These are phyloP conservation scores for Scolopax bukidnonensis DNA, from an alignment of 2,797 vertebrate species.

Conservation along the genomic window DNA sequence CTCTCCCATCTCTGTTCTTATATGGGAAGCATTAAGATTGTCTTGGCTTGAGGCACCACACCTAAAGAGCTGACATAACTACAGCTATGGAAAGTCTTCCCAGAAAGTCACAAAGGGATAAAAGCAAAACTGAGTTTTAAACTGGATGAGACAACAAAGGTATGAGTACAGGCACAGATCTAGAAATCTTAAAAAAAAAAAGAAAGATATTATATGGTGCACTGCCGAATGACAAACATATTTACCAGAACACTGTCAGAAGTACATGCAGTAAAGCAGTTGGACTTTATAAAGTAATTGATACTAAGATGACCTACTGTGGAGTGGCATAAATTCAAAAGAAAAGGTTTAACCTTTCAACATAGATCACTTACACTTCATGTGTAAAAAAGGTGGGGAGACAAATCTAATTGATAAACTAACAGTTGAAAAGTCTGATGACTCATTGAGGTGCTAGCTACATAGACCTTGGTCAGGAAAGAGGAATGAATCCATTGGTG, in stretches of 20 bases:
- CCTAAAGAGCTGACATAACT: background rate
- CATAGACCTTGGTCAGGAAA: background rate
- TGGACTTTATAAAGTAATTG: background rate
- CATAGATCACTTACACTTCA: background rate
- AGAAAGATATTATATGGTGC: background rate
- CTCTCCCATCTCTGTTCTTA: background rate
- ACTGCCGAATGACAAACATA: background rate
- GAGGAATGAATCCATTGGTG: background rate
- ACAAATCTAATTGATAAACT: background rate
- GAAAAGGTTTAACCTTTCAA: background rate
- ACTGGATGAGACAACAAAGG: background rate
- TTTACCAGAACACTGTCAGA: background rate
- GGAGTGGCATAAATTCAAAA: background rate
- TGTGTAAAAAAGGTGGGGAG: background rate
- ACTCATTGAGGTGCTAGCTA: background rate
- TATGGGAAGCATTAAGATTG: background rate
- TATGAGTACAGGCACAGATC: background rate
- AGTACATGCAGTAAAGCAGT: background rate
- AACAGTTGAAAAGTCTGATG: background rate
- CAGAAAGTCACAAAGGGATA: background rate
- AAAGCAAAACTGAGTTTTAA: background rate
- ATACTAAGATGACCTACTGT: background rate
- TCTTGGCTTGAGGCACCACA: background rate
- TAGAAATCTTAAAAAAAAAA: background rate
- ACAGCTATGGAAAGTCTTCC: background rate